These are phyloP conservation scores for Aelia acuminata DNA, from an alignment of 2,888 invertebrate genomes.

Conservation along the genomic window DNA sequence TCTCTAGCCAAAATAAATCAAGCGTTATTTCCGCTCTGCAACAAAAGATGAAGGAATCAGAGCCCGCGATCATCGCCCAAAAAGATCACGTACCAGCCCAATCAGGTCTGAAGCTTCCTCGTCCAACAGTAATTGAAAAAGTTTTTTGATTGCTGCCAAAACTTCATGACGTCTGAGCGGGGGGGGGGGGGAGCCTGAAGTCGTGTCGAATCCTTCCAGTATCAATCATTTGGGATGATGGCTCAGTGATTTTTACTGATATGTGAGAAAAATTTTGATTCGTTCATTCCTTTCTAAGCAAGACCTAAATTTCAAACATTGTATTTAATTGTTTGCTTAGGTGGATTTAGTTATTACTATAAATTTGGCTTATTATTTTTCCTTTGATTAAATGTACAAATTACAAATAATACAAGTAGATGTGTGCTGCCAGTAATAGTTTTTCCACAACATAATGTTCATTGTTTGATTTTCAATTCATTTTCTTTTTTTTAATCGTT, in stretches of 20 bases:
- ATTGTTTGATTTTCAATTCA: too few relatives aligned
- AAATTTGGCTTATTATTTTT: too few relatives aligned
- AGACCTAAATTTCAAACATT: too few relatives aligned
- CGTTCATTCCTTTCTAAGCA: neutral
- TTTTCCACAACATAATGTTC: too few relatives aligned
- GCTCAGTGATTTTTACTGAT: neutral
- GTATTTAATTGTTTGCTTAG: too few relatives aligned
- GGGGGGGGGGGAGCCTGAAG: neutral
- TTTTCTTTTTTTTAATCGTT: too few relatives aligned
- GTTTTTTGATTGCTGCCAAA: slow-evolving; percentile 13
- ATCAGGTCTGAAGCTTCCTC: slow-evolving; percentile 25
- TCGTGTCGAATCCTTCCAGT: neutral
- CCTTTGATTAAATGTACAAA: too few relatives aligned
- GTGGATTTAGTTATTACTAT: too few relatives aligned
- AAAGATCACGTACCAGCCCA: slow-evolving; percentile 10
- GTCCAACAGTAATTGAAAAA: slow-evolving; percentile 13
- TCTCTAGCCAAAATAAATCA: neutral
- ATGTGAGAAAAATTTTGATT: neutral
- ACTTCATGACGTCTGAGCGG: slow-evolving; percentile 9
- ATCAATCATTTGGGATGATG: neutral
- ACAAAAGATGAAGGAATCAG: neutral
- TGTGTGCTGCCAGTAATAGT: too few relatives aligned
- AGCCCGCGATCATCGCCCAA: neutral
- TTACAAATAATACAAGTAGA: too few relatives aligned
- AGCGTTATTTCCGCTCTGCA: neutral